Conservation (phyloP, 2,888 invertebrate genomes). For the Lithophane ornitopus region DNA sequence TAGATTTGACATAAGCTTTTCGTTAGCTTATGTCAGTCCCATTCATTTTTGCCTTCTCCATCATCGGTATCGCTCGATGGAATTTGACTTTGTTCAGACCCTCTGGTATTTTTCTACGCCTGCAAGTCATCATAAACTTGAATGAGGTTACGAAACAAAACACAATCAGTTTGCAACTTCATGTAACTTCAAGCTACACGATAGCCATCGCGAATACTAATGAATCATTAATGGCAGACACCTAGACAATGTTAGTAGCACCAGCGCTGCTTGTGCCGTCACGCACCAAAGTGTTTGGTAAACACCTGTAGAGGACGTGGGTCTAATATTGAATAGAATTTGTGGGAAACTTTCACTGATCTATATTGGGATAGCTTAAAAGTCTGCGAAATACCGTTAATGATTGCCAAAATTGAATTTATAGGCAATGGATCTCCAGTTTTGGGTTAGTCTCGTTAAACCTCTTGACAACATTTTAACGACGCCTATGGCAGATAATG, state of each 20-base stretch:
- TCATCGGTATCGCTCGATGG: not conserved
- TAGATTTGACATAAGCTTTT: not conserved
- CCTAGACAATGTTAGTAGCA: slow-evolving; percentile 38
- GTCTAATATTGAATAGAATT: slow-evolving; percentile 22
- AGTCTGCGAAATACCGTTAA: not conserved
- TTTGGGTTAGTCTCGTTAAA: not conserved
- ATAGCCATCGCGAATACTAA: slow-evolving; percentile 54
- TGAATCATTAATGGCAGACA: slow-evolving; percentile 42
- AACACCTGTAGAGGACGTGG: slow-evolving; percentile 41
- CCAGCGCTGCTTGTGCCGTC: slow-evolving; percentile 20
- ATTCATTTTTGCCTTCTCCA: not conserved
- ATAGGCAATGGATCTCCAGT: not conserved
- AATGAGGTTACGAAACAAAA: slow-evolving; percentile 46
- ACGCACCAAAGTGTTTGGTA: slow-evolving; percentile 38
- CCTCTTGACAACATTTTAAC: not conserved
- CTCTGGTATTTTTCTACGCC: not conserved
- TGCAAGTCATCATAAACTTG: not conserved
- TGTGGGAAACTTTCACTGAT: slow-evolving; percentile 29
- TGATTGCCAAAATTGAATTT: not conserved
- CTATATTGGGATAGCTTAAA: not conserved
- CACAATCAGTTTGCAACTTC: slow-evolving; percentile 47
- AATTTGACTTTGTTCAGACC: not conserved
- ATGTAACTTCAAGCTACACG: slow-evolving; percentile 44
- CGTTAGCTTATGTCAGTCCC: not conserved
- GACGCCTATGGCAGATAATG: not conserved